Evolutionary conservation across 2,113 vertebrate genomes (phyloP).

Genomic region (Sinocyclocheilus grahami): DNA sequence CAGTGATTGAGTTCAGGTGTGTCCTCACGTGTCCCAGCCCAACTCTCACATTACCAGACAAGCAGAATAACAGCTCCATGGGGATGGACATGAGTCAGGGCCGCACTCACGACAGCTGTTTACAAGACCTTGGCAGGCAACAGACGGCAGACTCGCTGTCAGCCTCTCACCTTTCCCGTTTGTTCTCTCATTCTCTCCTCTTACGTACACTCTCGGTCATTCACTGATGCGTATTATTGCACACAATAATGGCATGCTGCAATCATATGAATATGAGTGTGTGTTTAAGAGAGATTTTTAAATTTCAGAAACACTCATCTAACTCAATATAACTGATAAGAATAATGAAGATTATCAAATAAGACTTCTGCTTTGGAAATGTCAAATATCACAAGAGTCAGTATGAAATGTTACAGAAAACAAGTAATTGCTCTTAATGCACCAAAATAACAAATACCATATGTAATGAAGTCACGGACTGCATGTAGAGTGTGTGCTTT

Average conservation of each 20-base stretch:
- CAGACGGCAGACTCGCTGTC: constrained; percentile 28
- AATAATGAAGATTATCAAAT: neutral
- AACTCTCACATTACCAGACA: constrained; percentile 47
- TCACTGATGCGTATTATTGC: neutral
- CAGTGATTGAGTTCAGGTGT: constrained; percentile 64
- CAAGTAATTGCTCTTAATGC: neutral
- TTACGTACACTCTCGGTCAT: neutral
- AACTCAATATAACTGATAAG: neutral
- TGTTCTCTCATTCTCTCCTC: neutral
- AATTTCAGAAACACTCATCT: too few relatives aligned
- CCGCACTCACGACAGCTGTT: constrained; percentile 52
- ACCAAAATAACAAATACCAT: neutral
- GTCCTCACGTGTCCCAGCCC: constrained; percentile 60
- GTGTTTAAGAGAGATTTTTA: neutral
- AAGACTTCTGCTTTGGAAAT: neutral
- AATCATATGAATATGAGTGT: neutral
- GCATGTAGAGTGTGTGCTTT: neutral
- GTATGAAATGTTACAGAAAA: neutral
- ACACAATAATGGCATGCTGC: neutral
- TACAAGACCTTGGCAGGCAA: constrained; percentile 43
- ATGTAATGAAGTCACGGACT: neutral
- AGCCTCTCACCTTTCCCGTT: neutral
- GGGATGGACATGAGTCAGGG: constrained; percentile 30
- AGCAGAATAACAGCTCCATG: constrained; percentile 56
- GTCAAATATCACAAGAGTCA: too few relatives aligned